Evolutionary conservation across 2,888 invertebrate genomes (phyloP), one percentile per base, ranked within the genome.

Genomic region (Sturmia bella): DNA sequence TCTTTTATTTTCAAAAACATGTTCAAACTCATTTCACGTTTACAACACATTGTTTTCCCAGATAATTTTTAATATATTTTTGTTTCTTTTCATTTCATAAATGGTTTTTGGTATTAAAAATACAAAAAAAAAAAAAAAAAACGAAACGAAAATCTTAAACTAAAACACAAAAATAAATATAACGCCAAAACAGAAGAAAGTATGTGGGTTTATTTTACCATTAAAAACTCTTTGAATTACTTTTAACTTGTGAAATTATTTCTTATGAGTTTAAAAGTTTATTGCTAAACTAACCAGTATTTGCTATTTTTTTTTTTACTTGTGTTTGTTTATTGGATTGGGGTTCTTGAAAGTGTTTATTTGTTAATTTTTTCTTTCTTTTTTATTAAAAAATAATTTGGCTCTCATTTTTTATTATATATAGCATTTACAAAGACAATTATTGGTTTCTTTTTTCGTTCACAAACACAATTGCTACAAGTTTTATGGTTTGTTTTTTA

Each of bases 181-280:
- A 70, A 74, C 78, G 82, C 82, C 32, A 66, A 83, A 69, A 81
- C 79, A 84, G 84, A 83, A 83, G 79, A 84, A 84, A 84, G 84
- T 84, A 84, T 84, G 84, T 84, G 82, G 73, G 72, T 78, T 84
- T 79, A 61, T 48, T 81, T 74, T 74, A 69, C 21, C 45, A 68
- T 70, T 52, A 59, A 77, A 73, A 41, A 52, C 59, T 68, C 19
- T 48, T 52, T 43, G 17, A 45, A 13, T 32, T 72, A 12, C 0
- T 52, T 61, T 43, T 48, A 15, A 48, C 21, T 45, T 70, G 45
- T 48, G 2, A 37, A 32, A 32, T 54, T 32, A 32, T 68, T 59
- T 56, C 32, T 77, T 54, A 11, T 48, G 13, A 45, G 59, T 75
- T 69, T 19, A 5, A 57, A 70, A 52, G 13, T 24, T 64, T 39